These are phyloP conservation scores for Thamnophis sirtalis DNA, from an alignment of 2,113 vertebrate species.

Conservation along the genomic window DNA sequence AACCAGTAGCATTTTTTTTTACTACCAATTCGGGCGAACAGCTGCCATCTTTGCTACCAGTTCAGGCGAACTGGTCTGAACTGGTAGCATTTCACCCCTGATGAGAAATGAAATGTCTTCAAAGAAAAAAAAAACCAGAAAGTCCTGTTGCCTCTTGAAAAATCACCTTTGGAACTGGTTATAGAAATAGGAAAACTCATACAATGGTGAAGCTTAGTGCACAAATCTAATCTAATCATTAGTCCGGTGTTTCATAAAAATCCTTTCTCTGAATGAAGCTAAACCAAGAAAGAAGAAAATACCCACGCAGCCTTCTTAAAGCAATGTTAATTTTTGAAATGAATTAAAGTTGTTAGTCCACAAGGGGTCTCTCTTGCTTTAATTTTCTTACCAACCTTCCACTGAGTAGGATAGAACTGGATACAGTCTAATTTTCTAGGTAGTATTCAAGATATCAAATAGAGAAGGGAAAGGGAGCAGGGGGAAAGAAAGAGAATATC, in stretches of 20 bases:
- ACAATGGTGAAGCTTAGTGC: background rate
- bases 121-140: too few species aligned
- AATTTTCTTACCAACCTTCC: conserved; percentile 47
- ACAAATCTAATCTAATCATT: background rate
- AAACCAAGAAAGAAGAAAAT: background rate
- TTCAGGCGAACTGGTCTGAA: too few species aligned
- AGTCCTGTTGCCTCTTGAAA: too few species aligned
- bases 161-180: background rate
- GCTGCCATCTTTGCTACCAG: too few species aligned
- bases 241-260: background rate
- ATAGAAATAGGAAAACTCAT: background rate
- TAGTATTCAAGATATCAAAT: conserved; percentile 41
- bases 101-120: too few species aligned
- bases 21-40: too few species aligned
- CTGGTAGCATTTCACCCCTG: too few species aligned
- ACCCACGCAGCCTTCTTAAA: background rate
- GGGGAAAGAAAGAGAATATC: conserved; percentile 34
- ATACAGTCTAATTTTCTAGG: conserved; percentile 14
- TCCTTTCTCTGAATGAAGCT: background rate
- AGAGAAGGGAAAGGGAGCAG: conserved; percentile 2
- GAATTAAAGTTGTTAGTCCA: conserved; percentile 39
- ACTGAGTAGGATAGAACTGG: background rate
- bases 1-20: too few species aligned
- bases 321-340: background rate
- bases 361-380: conserved; percentile 67